Conservation (phyloP, 2,797 vertebrate species). For the Sebastes itinus region DNA sequence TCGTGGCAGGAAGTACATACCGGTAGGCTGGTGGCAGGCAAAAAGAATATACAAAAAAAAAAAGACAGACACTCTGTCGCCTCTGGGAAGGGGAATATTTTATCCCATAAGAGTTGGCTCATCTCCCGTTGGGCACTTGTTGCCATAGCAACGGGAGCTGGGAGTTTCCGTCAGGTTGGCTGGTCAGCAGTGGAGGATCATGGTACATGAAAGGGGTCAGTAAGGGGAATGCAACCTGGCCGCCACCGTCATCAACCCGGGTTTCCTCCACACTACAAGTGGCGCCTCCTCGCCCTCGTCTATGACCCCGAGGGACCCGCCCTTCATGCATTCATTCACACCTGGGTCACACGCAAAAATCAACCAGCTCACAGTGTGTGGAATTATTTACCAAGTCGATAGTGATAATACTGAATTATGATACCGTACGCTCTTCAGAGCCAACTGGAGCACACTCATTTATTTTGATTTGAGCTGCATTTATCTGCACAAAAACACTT, state of each 20-base stretch:
- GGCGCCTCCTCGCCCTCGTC: background rate
- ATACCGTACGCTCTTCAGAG: background rate
- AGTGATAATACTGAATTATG: background rate
- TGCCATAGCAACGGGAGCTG: constrained; percentile 65
- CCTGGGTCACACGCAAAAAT: constrained; percentile 12
- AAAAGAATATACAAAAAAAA: constrained; percentile 53
- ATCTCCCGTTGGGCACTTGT: constrained; percentile 59
- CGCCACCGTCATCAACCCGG: background rate
- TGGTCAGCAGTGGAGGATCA: constrained; percentile 39
- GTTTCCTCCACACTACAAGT: constrained; percentile 12
- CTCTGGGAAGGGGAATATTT: constrained; percentile 55
- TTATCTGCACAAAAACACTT: background rate
- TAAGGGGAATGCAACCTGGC: constrained; percentile 8
- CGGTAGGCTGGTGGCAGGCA: constrained; percentile 10
- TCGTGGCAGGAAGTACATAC: constrained; percentile 2
- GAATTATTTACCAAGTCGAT: constrained; percentile 14
- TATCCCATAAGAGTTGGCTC: constrained; percentile 61
- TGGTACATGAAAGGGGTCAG: constrained; percentile 42
- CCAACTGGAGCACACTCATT: constrained; percentile 11
- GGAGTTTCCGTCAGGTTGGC: constrained; percentile 48
- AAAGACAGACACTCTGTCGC: constrained; percentile 62
- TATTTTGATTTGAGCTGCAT: constrained; percentile 17
- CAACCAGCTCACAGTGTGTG: constrained; percentile 6
- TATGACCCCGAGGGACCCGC: background rate
- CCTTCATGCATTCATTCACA: constrained; percentile 29